Evolutionary conservation across 1,140 invertebrate species (phyloP).

Genomic region (Thaumetopoea pityocampa): DNA sequence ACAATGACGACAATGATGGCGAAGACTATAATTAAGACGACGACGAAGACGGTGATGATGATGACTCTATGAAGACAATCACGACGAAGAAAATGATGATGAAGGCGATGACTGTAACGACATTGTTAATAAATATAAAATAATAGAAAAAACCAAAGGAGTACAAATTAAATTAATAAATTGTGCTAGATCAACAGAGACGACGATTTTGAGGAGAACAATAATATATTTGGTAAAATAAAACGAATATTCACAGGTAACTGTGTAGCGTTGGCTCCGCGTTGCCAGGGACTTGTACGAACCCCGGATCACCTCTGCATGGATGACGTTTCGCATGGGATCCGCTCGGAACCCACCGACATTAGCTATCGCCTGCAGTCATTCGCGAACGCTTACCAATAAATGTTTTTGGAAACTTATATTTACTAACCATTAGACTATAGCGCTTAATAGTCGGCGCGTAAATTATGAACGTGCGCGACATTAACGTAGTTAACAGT

Average conservation of each 20-base stretch:
- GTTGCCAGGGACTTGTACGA: constrained; percentile 57
- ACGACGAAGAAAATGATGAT: constrained; percentile 74
- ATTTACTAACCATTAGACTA: constrained; percentile 69
- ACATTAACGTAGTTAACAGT: constrained; percentile 68
- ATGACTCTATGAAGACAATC: constrained; percentile 70
- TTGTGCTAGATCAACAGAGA: too few relatives aligned
- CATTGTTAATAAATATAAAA: constrained; percentile 67
- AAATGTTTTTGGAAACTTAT: constrained; percentile 66
- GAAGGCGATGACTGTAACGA: constrained; percentile 74
- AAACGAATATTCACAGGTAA: constrained; percentile 74
- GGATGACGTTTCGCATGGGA: constrained; percentile 69
- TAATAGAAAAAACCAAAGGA: constrained; percentile 60
- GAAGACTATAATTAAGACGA: constrained; percentile 61
- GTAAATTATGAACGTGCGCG: constrained; percentile 56
- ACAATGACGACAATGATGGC: constrained; percentile 59
- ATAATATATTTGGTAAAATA: constrained; percentile 72
- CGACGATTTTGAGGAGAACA: constrained; percentile 73
- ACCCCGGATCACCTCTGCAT: constrained; percentile 70
- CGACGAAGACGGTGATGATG: constrained; percentile 69
- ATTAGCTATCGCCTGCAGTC: constrained; percentile 75
- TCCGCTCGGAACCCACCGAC: too few relatives aligned
- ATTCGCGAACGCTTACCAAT: constrained; percentile 70
- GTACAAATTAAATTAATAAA: too few relatives aligned
- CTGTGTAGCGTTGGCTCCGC: constrained; percentile 59
- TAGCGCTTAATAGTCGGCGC: constrained; percentile 52